phyloP scores from a whole-genome alignment of 2,888 invertebrate species.

The Machimus atricapillus region DNA sequence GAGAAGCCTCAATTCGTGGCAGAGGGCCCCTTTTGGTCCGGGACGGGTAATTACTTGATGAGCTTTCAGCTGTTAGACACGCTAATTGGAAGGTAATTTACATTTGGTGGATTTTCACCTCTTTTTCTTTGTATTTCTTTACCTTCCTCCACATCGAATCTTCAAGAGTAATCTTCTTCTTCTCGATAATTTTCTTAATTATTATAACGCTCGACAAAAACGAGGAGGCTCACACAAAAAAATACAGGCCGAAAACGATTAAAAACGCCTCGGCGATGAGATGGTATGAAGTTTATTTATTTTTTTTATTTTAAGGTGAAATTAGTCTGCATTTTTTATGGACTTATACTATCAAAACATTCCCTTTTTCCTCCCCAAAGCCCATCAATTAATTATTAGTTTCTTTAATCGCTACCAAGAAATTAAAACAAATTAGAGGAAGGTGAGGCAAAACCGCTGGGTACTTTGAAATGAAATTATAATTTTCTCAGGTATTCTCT shows the following conservation, averaged over 20 bases:
- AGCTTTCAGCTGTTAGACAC: slow-evolving; percentile 42
- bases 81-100: slow-evolving; percentile 41
- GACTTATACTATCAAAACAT: neutral
- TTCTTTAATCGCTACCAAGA: too few relatives aligned
- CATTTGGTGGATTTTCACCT: slow-evolving; percentile 16
- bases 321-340: neutral
- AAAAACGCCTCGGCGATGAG: neutral
- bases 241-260: neutral
- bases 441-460: too few relatives aligned
- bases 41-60: slow-evolving; percentile 39
- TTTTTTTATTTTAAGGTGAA: neutral
- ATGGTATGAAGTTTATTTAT: neutral
- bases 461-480: too few relatives aligned
- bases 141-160: neutral
- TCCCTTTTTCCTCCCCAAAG: too few relatives aligned
- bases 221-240: neutral
- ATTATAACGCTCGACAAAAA: slow-evolving; percentile 5
- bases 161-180: neutral
- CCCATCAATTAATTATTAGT: too few relatives aligned
- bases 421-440: too few relatives aligned
- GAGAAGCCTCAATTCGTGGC: neutral
- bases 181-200: neutral
- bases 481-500: too few relatives aligned
- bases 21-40: neutral
- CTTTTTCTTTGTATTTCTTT: neutral